These are phyloP conservation scores for Nasonia vitripennis DNA, from an alignment of 1,140 invertebrate genomes.

Conservation along the genomic window DNA sequence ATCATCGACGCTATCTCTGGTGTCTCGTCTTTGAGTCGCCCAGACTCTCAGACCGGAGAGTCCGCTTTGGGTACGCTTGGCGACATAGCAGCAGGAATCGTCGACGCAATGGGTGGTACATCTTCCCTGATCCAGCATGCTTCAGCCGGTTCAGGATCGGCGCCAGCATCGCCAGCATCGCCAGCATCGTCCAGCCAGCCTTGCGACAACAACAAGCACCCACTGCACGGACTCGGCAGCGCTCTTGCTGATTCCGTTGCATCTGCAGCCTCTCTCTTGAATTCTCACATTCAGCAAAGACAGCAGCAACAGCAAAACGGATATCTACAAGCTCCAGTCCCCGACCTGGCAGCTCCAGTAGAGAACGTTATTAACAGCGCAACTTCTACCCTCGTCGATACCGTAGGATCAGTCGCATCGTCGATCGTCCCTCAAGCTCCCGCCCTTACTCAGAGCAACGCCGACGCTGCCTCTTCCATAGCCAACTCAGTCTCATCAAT, in stretches of 20 bases:
- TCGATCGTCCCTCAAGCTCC: not conserved
- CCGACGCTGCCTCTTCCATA: slow-evolving; percentile 7
- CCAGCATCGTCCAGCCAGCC: not conserved
- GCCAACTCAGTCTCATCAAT: slow-evolving; percentile 15
- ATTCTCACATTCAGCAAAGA: not conserved
- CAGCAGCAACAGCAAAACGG: not conserved
- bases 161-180: not conserved
- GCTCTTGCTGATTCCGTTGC: not conserved
- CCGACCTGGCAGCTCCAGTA: too few relatives aligned
- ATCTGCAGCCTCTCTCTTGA: not conserved
- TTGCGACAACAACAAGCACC: not conserved
- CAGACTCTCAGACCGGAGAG: not conserved
- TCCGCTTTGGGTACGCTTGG: not conserved
- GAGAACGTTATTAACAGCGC: too few relatives aligned
- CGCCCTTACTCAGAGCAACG: not conserved
- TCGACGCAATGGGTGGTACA: not conserved
- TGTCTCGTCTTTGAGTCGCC: not conserved
- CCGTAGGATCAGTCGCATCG: not conserved
- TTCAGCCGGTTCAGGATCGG: not conserved
- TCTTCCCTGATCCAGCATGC: not conserved
- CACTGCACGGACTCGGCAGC: not conserved
- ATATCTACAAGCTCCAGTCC: too few relatives aligned
- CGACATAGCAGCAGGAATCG: not conserved
- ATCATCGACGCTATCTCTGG: not conserved
- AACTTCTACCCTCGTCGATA: not conserved